Base-by-base conservation (phyloP, 2,888 invertebrate genomes). In the Chymomyza amoena region DNA sequence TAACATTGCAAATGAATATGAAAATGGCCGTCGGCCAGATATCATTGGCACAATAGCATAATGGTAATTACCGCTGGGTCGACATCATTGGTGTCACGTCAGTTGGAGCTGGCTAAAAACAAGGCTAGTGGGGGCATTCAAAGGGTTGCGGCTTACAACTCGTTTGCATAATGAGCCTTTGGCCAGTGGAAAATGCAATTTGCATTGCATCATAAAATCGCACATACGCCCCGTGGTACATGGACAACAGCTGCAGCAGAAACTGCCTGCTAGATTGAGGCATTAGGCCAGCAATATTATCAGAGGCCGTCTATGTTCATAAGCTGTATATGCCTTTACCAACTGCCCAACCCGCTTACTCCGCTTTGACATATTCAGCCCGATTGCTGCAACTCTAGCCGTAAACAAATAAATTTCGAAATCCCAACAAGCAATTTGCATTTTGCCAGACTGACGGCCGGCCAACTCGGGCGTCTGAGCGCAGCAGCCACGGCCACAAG, bases 171-270 rank as follows among this genome's bases (percentile, higher is more conserved):
- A 74, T 74, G 71, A 65, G 60, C 61, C 45, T 36, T 9, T 56
- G 73, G 59, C 51, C 57, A 57, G 15, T 57, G 57, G 4, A 25
- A 45, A 45, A 25, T 57, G 20, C 68, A 61, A 61, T 68, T 59
- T 63, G 61, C 61, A 77, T 73, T 76, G 66, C 69, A 66, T 71
- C 39, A 45, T 63, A 66, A 72, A 65, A 76, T 32, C 32, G 7
- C 32, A 32, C 61, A 77, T 77, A 70, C 77, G 79, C 73, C 67
- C 15, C 20, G 54, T 45, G 57, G 39, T 16, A 13, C 18, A 36
- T 0, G 6, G 1, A 13, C 54, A 63, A 51, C 20, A 18, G 18
- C 36, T 59, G 1, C 7, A 66, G 45, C 7, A 39, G 0, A 7
- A n/a, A 28, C 25, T 28, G 9, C 16, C 60, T 66, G 66, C 66